Base-by-base conservation (phyloP, 2,888 invertebrate species). In the Tetragonisca angustula region DNA sequence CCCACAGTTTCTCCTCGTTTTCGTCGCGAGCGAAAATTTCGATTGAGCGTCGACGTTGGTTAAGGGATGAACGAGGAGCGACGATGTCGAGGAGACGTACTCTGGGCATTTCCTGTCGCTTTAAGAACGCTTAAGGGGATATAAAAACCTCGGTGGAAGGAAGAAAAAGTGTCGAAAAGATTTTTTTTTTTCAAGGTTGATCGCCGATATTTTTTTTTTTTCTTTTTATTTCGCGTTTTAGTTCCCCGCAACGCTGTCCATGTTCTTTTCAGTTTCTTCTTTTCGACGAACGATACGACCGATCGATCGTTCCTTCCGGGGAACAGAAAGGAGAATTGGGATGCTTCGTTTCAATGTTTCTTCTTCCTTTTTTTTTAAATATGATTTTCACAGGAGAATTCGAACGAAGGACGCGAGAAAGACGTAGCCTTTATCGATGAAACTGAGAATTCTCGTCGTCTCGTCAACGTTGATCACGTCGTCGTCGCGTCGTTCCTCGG, bases 61-160 rank as follows among this genome's bases (percentile, higher is more conserved):
- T 50, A 50, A 6, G 6, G 6, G 13, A 17, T n/a, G 27, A 64
- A 36, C 56, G 79, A 52, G 56, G 81, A 79, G 56, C 81, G 65
- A 64, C 52, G 24, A n/a, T 27, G 71, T 56, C 77, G 77, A n/a
- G 71, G 9, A 19, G 76, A 62, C 49, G 67, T 49, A 75, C n/a
- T 43, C 27, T 76, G 81, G 81, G 71, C 76, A 81, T 81, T 82
- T 74, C 52, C 43, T 43, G 43, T 43, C 56, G 67, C 59, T 75
- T 76, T 71, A 68, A 59, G 56, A 72, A 36, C 49, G n/a, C n/a
- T 32, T 11, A 52, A 24, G 27, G 17, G 27, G 59, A 62, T 32
- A 21, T 19, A 6, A 19, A 50, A 27, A 27, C 36, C 36, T 36
- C 9, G 9, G 36, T 9, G 43, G 36, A 19, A 13, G 19, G 4